Evolutionary conservation across 2,888 invertebrate species (phyloP), one percentile per base, ranked within the genome.

Genomic region (Periphyllus acericola): DNA sequence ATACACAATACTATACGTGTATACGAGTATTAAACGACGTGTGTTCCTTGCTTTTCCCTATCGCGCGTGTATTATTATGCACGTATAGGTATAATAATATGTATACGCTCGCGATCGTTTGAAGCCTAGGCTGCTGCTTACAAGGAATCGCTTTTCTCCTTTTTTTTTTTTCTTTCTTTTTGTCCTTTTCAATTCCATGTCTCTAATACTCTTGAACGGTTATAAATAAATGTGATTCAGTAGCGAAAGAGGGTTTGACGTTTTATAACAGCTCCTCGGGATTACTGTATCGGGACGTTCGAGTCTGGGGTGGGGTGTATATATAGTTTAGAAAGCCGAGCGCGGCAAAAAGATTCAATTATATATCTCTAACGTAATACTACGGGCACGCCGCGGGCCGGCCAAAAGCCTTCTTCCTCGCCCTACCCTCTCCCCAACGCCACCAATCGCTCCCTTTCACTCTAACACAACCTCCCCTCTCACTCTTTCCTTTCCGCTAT

Each of bases 221-320:
- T 87, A 87, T 87, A 87, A 87, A 87, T 87, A 87, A 87, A 87
- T 81, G 86, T 87, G 86, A 87, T 87, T 80, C 86, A 80, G 86
- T 81, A 87, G 74, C 86, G 72, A 87, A 87, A 87, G 86, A 81
- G 86, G 86, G 86, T 87, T 87, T 87, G 86, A 87, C 86, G 80
- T 87, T 87, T 87, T 87, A 87, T 87, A 87, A 87, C 86, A 87
- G 86, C 72, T 87, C 86, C 34, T 81, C 46, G 86, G 86, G 86
- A 87, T 87, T 87, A 87, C 86, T 34, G 36, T 36, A 74, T 68
- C 46, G 55, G 75, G 75, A 84, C 75, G 66, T 46, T n/a, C n/a
- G 84, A 76, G 84, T 76, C 19, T 32, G 60, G 46, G 55, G 46
- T n/a, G 80, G 14, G 72, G 55, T 86, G 46, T 80, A 29, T 83